Evolutionary conservation across 2,113 vertebrate genomes (phyloP).

Genomic region (Amblyornis subalaris): DNA sequence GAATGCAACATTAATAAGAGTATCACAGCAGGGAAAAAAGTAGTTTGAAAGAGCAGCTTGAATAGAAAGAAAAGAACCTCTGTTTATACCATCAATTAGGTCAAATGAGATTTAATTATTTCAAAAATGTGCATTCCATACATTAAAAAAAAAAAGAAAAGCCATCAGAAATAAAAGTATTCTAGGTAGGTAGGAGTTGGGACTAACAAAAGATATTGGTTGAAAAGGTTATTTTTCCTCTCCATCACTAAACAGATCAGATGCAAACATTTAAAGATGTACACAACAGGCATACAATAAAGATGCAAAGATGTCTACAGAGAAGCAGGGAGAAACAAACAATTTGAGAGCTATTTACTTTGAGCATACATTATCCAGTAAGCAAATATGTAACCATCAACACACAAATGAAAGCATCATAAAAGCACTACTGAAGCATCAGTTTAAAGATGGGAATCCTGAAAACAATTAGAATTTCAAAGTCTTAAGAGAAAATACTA

Average conservation of each 20-base stretch:
- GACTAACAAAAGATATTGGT: not conserved
- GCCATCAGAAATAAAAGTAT: not conserved
- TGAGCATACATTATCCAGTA: not conserved
- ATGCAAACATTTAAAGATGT: not conserved
- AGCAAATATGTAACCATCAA: not conserved
- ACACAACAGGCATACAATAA: not conserved
- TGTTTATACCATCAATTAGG: not conserved
- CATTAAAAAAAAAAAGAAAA: not conserved
- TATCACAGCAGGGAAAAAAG: not conserved
- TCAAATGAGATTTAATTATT: not conserved
- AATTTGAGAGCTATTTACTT: not conserved
- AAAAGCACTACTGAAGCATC: not conserved
- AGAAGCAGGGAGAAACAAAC: not conserved
- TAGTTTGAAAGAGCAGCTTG: not conserved
- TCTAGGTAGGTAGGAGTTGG: not conserved
- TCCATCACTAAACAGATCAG: not conserved
- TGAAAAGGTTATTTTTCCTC: not conserved
- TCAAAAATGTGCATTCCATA: not conserved
- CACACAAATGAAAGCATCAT: not conserved
- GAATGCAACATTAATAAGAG: conserved; percentile 3
- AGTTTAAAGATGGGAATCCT: not conserved
- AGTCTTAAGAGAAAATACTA: not conserved
- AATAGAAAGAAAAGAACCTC: not conserved
- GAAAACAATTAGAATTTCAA: not conserved
- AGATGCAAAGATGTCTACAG: not conserved